Conservation (phyloP, 2,888 invertebrate species). For the Euphydryas editha region DNA sequence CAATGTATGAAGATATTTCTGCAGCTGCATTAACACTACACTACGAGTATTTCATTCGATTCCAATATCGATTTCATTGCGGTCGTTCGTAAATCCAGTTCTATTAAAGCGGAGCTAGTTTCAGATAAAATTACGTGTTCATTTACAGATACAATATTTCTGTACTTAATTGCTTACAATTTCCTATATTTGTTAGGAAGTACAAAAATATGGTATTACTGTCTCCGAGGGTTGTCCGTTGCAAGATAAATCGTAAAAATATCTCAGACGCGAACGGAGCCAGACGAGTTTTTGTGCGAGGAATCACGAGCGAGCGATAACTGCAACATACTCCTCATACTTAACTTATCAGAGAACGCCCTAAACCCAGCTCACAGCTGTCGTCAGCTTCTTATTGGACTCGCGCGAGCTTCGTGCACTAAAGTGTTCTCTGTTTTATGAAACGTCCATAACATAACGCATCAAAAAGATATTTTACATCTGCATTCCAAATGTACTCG, state of each 20-base stretch:
- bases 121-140: background rate
- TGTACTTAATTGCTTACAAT: no score
- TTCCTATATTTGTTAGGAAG: no score
- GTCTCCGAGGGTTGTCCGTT: background rate
- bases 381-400: constrained; percentile 4
- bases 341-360: constrained; percentile 1
- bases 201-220: background rate
- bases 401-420: background rate
- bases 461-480: constrained; percentile 9
- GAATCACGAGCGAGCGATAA: constrained; percentile 16
- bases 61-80: background rate
- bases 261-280: constrained; percentile 7
- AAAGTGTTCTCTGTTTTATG: constrained; percentile 1
- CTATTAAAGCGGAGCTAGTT: background rate
- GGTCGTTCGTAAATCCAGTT: background rate
- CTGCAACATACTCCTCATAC: constrained; percentile 15
- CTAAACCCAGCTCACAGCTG: constrained; percentile 9
- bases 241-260: constrained; percentile 13
- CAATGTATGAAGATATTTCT: constrained; percentile 4
- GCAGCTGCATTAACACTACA: constrained; percentile 8
- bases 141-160: background rate
- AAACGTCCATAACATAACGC: background rate
- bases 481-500: constrained; percentile 19
- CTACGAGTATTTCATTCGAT: background rate
- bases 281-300: constrained; percentile 21